Evolutionary conservation across 2,113 vertebrate species (phyloP), one percentile per base, ranked within the genome.

Genomic region (Nerophis ophidion): DNA sequence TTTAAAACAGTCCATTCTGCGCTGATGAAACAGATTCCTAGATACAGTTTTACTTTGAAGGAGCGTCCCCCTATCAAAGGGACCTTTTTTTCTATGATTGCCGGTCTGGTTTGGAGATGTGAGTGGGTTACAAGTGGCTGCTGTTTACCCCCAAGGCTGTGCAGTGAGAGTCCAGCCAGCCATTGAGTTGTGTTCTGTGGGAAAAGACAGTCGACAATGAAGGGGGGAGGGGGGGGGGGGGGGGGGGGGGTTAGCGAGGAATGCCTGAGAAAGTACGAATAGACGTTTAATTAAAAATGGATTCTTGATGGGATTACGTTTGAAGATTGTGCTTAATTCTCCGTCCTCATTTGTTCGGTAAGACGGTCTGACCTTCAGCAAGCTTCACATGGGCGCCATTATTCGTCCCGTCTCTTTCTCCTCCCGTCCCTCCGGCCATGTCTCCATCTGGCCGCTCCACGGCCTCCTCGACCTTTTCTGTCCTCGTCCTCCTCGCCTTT

Each of bases 81-180:
- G 19, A 7, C 10, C 50, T 48, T 81, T 81, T 46, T 72, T 49
- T 56, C 51, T 34, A 49, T 83, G 68, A 80, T 76, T 82, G 77
- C 68, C 68, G 68, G 35, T 49, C 51, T 71, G 75, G 74, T 79
- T 79, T 57, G 34, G 50, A 60, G 11, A 67, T 51, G 53, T 53
- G 62, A 65, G 69, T 65, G 65, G 72, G 57, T 60, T 63, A 69
- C 19, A 16, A 73, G 50, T 46, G 61, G 66, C 61, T 73, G 54
- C 45, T 54, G 77, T 78, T 78, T 76, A 67, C 73, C 69, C 81
- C 64, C 13, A 54, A 70, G 72, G 72, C 70, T 61, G 57, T 64
- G 71, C 72, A 81, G 85, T 88, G 83, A 86, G 79, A 80, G 19
- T 72, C 71, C 80, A 84, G 76, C 66, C 62, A 75, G 71, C 64